Conservation (phyloP, 2,797 vertebrate species). For the Anniella stebbinsi region DNA sequence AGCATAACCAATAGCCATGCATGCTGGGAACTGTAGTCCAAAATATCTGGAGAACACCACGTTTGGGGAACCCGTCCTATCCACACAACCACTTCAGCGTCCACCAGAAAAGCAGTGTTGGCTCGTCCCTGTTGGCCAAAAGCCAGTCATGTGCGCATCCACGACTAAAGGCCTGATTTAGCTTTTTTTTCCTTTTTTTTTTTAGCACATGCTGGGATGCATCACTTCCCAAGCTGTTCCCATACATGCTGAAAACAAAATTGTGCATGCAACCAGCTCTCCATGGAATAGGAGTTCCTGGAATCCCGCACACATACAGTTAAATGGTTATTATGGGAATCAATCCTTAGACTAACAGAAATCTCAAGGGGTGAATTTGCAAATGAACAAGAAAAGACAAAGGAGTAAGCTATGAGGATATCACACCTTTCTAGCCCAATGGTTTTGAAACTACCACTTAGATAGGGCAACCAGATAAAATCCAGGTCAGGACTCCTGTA, state of each 20-base stretch:
- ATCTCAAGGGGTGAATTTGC: neutral
- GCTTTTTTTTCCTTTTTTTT: no score
- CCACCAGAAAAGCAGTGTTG: neutral
- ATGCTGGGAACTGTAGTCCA: no score
- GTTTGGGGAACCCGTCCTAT: neutral
- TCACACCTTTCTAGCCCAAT: neutral
- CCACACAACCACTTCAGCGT: neutral
- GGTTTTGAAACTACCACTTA: neutral
- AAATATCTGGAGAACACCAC: no score
- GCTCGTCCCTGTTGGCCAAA: neutral
- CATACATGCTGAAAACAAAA: neutral
- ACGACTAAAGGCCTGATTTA: neutral
- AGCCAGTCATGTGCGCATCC: neutral
- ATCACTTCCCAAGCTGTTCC: neutral
- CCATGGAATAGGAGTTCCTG: no score
- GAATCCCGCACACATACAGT: neutral
- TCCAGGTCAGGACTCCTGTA: no score
- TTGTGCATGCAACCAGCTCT: no score
- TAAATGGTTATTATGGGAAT: neutral
- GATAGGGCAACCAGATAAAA: no score
- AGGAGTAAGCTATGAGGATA: neutral
- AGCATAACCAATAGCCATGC: no score
- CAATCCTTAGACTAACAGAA: neutral
- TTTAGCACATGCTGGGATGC: neutral
- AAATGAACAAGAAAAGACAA: neutral